A percentile compares a stretch with the other conserved stretches of the same genome.
These are phyloP conservation scores for Prionace glauca DNA, from an alignment of 2,797 vertebrate species.

Conservation along the genomic window DNA sequence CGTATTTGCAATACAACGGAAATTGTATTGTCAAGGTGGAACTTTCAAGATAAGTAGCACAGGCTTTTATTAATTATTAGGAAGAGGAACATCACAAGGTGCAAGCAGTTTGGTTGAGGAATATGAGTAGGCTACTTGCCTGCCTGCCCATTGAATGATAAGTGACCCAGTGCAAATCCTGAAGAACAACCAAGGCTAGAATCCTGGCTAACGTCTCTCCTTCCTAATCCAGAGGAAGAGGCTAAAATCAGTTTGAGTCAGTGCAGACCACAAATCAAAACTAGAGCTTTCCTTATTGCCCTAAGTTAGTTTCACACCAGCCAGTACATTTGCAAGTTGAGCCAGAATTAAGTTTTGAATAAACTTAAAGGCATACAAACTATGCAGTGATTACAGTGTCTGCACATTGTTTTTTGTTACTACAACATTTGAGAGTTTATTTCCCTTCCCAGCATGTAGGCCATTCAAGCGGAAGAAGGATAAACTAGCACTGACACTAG, in stretches of 20 bases:
- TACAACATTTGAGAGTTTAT: neutral
- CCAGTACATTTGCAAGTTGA: neutral
- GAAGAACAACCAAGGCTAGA: neutral
- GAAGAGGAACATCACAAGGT: neutral
- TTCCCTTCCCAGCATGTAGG: neutral
- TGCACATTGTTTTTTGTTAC: neutral
- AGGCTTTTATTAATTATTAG: neutral
- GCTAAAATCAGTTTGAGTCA: neutral
- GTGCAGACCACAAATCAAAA: neutral
- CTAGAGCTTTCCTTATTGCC: neutral
- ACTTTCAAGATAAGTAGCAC: no score
- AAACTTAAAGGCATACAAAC: neutral
- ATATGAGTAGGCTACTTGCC: neutral
- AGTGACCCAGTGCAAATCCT: neutral
- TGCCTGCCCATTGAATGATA: neutral
- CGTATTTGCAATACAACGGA: neutral
- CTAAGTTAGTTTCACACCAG: neutral
- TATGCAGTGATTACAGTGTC: neutral
- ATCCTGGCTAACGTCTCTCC: neutral
- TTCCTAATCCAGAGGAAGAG: neutral
- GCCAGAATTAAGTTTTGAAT: slow-evolving; percentile 14
- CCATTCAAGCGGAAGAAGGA: neutral
- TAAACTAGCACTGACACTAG: neutral
- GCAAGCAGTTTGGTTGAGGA: neutral
- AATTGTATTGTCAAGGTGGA: neutral